These are phyloP conservation scores for Lethenteron reissneri DNA, from an alignment of 2,113 vertebrate species.

Conservation along the genomic window DNA sequence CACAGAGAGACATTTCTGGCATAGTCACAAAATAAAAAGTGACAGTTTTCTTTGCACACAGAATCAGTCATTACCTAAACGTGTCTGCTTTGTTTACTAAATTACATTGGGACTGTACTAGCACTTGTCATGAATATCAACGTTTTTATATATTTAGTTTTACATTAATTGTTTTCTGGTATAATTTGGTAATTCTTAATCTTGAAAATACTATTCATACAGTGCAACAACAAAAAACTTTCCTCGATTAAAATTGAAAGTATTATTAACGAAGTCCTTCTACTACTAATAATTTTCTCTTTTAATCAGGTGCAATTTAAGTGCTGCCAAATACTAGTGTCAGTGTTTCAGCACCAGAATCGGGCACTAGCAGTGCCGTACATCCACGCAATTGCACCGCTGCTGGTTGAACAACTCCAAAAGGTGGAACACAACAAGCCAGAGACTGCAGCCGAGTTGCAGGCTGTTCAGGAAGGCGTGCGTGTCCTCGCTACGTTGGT, in stretches of 20 bases:
- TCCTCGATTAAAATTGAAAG: too few relatives aligned
- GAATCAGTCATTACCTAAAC: too few relatives aligned
- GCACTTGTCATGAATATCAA: conserved; percentile 12
- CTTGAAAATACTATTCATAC: too few relatives aligned
- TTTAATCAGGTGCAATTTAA: conserved; percentile 58
- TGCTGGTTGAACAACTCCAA: conserved; percentile 81
- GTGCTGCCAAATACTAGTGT: conserved; percentile 81
- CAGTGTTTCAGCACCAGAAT: conserved; percentile 77
- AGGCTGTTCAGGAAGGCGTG: conserved; percentile 81
- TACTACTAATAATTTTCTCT: too few relatives aligned
- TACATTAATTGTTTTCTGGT: too few relatives aligned
- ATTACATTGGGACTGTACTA: not conserved
- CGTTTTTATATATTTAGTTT: not conserved
- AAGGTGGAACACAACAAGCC: conserved; percentile 53
- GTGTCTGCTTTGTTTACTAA: too few relatives aligned
- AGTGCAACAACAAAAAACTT: too few relatives aligned
- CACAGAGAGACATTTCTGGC: too few relatives aligned
- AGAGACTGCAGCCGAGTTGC: conserved; percentile 37
- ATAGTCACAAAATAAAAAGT: too few relatives aligned
- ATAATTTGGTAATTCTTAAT: too few relatives aligned
- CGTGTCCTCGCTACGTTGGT: conserved; percentile 77
- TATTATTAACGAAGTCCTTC: too few relatives aligned
- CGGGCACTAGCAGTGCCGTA: conserved; percentile 74
- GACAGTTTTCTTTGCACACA: too few relatives aligned
- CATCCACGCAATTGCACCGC: conserved; percentile 70